These are phyloP conservation scores for Takifugu flavidus DNA, from an alignment of 2,113 vertebrate genomes.

Conservation along the genomic window DNA sequence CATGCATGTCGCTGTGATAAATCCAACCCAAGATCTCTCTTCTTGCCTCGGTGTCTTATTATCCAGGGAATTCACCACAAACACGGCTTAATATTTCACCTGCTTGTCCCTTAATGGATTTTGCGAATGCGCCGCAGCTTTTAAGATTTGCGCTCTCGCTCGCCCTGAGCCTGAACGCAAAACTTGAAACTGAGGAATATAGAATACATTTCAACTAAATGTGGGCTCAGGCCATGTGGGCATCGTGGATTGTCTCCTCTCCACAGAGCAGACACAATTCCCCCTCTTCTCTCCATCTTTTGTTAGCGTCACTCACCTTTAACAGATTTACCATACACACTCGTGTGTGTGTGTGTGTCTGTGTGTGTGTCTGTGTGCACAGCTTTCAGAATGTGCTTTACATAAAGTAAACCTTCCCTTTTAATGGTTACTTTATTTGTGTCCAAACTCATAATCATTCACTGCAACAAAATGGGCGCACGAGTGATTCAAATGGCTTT, in stretches of 20 bases:
- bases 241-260: slow-evolving; percentile 17
- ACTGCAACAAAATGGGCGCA: slow-evolving; percentile 24
- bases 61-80: slow-evolving; percentile 57
- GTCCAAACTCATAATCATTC: slow-evolving; percentile 20
- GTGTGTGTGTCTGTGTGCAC: not conserved
- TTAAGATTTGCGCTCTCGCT: slow-evolving; percentile 21
- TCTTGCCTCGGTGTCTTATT: slow-evolving; percentile 36
- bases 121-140: slow-evolving; percentile 47
- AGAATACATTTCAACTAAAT: slow-evolving; percentile 20
- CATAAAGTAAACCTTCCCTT: not conserved
- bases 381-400: slow-evolving; percentile 10
- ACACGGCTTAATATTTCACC: slow-evolving; percentile 55
- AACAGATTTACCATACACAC: slow-evolving; percentile 6
- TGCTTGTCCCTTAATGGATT: slow-evolving; percentile 51
- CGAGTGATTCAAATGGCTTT: slow-evolving; percentile 40
- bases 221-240: slow-evolving; percentile 14
- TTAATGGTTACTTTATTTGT: not conserved
- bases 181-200: slow-evolving; percentile 2
- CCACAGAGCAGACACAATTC: slow-evolving; percentile 21
- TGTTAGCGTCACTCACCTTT: not conserved
- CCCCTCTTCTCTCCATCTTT: slow-evolving; percentile 22
- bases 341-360: not conserved
- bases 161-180: slow-evolving; percentile 15
- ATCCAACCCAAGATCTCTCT: not conserved
- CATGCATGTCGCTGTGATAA: no score